Evolutionary conservation across 2,113 vertebrate genomes (phyloP), one percentile per base, ranked within the genome.

Genomic region (Sylvilagus bachmani): DNA sequence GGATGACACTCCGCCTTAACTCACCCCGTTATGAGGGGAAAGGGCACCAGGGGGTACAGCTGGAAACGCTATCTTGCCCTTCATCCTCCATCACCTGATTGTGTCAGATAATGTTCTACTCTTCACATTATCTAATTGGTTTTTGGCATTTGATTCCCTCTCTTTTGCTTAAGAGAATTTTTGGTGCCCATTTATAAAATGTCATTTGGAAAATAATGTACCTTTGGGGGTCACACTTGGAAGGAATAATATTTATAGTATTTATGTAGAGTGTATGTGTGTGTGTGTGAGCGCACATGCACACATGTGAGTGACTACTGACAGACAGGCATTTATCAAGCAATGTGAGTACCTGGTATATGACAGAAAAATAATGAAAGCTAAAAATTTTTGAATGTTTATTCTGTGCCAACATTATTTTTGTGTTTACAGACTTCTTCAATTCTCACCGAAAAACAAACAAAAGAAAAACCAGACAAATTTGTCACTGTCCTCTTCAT

Each of bases 1-100:
- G 96, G 95, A 97, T 96, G 96, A 96, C 96, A 97, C 86, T 13
- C 92, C 81, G 86, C 98, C 97, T 97, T 97, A 97, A 97, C 93
- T 97, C 97, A 87, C 95, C 96, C 79, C 2, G 10, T 93, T 93
- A 74, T 0, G 2, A 90, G 92, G 95, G 93, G 90, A 93, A 95
- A 95, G 90, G 90, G 93, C 94, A 71, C 36, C 36, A 70, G 82
- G 75, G 93, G 81, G 80, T 74, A 44, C 33, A 55, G 86, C 95
- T 80, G 44, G 82, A 77, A 96, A 94, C 17, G 10, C 38, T 75
- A 84, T 0, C 86, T 0, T 83, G 93, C 61, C 62, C 70, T 89
- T 92, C 67, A 69, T 67, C 90, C 82, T 70, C 92, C 9, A 58
- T 92, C 14, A 22, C 86, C 78, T 74, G 87, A 96, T 95, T 96